Evolutionary conservation across 1,140 invertebrate species (phyloP).

Genomic region (Atta cephalotes): DNA sequence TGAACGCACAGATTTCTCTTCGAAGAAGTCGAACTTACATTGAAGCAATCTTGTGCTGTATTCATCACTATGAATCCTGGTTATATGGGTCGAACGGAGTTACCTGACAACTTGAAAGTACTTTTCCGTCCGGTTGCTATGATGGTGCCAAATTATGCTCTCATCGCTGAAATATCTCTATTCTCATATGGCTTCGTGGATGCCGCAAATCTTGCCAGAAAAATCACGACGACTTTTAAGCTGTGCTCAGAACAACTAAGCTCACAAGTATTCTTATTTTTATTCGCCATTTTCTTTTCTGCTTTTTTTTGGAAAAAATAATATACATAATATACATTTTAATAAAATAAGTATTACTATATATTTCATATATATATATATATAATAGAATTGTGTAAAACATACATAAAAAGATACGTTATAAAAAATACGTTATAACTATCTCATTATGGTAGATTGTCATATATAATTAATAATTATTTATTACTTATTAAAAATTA

Average conservation of each 20-base stretch:
- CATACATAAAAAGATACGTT: not conserved
- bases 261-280: conserved; percentile 83
- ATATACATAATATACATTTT: not conserved
- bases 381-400: not conserved
- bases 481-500: not conserved
- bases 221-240: conserved; percentile 91
- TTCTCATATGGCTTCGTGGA: conserved; percentile 91
- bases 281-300: not conserved
- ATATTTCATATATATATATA: not conserved
- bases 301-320: not conserved
- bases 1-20: conserved; percentile 86
- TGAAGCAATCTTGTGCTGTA: conserved; percentile 89
- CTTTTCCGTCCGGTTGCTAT: conserved; percentile 92
- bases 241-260: conserved; percentile 91
- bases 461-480: not conserved
- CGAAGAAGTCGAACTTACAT: conserved; percentile 88
- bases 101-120: conserved; percentile 92
- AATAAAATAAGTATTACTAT: not conserved
- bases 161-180: conserved; percentile 91
- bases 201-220: conserved; percentile 89
- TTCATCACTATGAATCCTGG: conserved; percentile 93
- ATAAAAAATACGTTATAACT: not conserved
- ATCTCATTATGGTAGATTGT: not conserved
- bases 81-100: conserved; percentile 91
- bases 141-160: conserved; percentile 92